Evolutionary conservation across 1,140 invertebrate genomes (phyloP), one percentile per base, ranked within the genome.

Genomic region (Drosophila sp.): DNA sequence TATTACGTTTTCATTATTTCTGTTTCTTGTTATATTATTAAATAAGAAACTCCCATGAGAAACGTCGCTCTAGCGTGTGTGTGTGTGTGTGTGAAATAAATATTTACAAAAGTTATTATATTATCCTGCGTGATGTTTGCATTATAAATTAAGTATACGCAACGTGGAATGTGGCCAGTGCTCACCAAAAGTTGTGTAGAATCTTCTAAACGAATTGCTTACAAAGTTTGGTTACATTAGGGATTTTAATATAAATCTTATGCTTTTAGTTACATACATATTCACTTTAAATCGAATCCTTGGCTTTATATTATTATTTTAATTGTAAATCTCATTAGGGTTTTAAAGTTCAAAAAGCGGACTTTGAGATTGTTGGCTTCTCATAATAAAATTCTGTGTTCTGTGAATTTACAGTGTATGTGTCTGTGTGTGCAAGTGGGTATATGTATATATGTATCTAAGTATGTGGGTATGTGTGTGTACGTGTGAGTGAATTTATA

Each of bases 321-420:
- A 58, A 57, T 40, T 71, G 21, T 8, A 41, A 45, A 45, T 71
- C 45, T 41, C 27, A 29, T 29, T 41, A 57, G 72, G 43, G 40
- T 40, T 67, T 69, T 79, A 71, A 56, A 64, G 66, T 81, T 89
- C 48, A 69, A 83, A 89, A 87, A 87, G 83, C 83, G 83, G 83
- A 87, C 83, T 76, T 80, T 89, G 72, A 79, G 79, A 83, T 72
- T 83, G 46, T 58, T 72, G 69, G 50, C 73, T 58, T 80, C 82
- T 86, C 80, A 64, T 84, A 86, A 86, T 86, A 84, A 86, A 86
- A 86, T 51, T 74, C 14, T 7, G 36, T 18, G 40, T 56, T 45
- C 2, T 61, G 48, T 73, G 77, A 80, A 78, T 89, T 80, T 89
- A 83, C 82, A 89, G 69, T 73, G 82, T 70, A 57, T 66, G 41